A percentile compares a stretch with the other conserved stretches of the same genome.
phyloP scores from a whole-genome alignment of 2,113 vertebrate genomes.

The Quiscalus mexicanus region DNA sequence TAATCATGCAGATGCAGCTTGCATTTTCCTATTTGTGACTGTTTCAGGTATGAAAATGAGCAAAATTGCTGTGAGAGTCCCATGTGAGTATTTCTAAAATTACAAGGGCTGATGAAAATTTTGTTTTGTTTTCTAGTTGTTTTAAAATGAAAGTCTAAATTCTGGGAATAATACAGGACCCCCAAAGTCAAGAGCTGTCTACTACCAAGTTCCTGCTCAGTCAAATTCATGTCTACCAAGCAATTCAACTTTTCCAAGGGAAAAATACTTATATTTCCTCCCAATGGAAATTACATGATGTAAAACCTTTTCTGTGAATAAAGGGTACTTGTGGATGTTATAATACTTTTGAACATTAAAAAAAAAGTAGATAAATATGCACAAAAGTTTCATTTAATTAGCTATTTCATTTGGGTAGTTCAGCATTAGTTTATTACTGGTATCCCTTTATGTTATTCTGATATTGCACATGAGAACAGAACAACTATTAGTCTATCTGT shows the following conservation, averaged over 20 bases:
- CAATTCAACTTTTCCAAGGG: not conserved
- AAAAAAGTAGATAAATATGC: not conserved
- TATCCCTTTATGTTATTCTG: not conserved
- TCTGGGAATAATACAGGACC: not conserved
- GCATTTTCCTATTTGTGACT: not conserved
- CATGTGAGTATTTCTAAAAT: not conserved
- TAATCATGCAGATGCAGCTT: not conserved
- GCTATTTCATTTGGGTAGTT: not conserved
- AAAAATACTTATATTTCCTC: not conserved
- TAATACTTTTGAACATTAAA: not conserved
- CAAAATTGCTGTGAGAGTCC: accelerated
- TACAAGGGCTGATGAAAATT: not conserved
- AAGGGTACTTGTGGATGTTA: not conserved
- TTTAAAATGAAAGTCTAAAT: not conserved
- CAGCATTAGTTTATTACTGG: not conserved
- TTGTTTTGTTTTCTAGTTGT: not conserved
- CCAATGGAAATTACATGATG: not conserved
- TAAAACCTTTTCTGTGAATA: not conserved
- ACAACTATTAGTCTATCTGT: not conserved
- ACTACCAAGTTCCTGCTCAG: not conserved
- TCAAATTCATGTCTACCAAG: not conserved
- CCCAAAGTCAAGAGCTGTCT: not conserved
- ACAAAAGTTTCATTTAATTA: not conserved
- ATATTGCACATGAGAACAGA: not conserved
- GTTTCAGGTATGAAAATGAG: not conserved